phyloP scores from a whole-genome alignment of 2,888 invertebrate species.

The Spisula solida region DNA sequence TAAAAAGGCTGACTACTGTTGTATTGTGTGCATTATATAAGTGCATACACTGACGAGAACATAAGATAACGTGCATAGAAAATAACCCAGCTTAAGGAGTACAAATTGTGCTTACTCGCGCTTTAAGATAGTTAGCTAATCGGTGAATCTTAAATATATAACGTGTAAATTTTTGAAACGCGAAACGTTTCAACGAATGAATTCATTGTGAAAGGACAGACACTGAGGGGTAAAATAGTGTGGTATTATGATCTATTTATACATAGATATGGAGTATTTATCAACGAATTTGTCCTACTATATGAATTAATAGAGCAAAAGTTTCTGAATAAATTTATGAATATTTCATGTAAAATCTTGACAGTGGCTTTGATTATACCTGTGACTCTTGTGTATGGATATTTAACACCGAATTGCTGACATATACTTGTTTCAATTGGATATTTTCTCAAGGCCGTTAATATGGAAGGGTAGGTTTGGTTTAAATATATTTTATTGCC shows the following conservation, averaged over 20 bases:
- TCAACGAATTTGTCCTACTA: neutral
- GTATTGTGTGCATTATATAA: neutral
- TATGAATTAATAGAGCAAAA: neutral
- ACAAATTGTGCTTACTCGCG: neutral
- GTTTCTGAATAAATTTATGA: neutral
- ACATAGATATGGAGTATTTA: neutral
- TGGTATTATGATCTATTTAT: neutral
- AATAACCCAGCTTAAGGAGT: neutral
- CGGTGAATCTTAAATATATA: neutral
- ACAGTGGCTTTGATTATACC: neutral
- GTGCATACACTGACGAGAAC: neutral
- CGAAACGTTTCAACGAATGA: neutral
- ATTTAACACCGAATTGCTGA: neutral
- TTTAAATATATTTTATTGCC: too few species aligned
- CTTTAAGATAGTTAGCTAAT: neutral
- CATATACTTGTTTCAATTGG: neutral
- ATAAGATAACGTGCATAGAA: neutral
- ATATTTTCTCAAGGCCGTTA: neutral
- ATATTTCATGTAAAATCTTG: neutral
- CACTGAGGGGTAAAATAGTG: neutral
- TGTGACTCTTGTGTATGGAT: neutral
- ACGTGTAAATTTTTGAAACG: neutral
- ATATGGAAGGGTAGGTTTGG: neutral
- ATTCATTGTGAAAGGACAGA: neutral
- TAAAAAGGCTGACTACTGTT: neutral